Evolutionary conservation across 2,797 vertebrate species (phyloP), one percentile per base, ranked within the genome.

Genomic region (Malacoraja senta): DNA sequence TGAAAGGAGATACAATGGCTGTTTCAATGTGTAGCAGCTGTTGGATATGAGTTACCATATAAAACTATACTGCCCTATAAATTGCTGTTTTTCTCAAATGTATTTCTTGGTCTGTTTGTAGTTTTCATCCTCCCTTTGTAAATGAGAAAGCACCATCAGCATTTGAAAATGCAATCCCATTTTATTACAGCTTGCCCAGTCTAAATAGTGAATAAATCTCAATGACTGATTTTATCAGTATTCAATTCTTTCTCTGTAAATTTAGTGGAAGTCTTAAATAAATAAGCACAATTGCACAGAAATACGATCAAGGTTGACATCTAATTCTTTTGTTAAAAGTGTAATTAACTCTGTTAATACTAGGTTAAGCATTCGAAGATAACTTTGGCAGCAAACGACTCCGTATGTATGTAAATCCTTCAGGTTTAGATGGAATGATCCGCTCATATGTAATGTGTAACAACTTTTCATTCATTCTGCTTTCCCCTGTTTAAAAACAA

Each of bases 21-120:
- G 93, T 94, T 93, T 94, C 93, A 58, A 93, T 94, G 1, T 93
- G 94, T 93, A 93, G 88, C 90, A 94, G 94, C 94, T 94, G 93
- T 94, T 93, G 93, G 21, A 68, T 72, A 78, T 93, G 93, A 38
- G 68, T 92, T 92, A n/a, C 65, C 90, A 15, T 53, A 92, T 92
- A 92, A 92, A 92, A 72, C 68, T 61, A 29, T 92, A 92, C 72
- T 74, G 90, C 90, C 71, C 90, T 32, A 6, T 26, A 92, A 74
- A 92, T 72, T 68, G 61, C 86, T 90, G 32, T 65, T 38, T 90
- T 74, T 65, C 13, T 58, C 38, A 13, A 74, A 29, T 92, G 90
- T 76, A 44, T n/a, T 92, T 58, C 72, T 74, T 24, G 12, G 71
- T 92, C 24, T 29, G 19, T 92, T 76, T 58, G 24, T 76, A 29